Evolutionary conservation across 1,140 invertebrate genomes (phyloP), one percentile per base, ranked within the genome.

Genomic region (Chrysopa pallens): DNA sequence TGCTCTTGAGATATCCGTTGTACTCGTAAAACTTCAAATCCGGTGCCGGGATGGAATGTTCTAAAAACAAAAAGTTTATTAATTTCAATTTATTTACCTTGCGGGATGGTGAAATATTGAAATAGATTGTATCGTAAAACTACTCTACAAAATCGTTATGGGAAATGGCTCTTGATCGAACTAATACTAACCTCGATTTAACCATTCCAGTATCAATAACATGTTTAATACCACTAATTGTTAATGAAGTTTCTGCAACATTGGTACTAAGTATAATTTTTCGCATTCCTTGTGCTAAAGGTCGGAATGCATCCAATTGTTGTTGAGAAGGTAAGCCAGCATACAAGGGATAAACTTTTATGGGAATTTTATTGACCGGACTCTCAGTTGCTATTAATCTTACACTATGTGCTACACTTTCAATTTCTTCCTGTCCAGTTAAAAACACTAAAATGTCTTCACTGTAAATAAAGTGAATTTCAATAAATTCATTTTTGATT

Each of bases 381-480:
- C 72, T 54, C 55, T 70, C 77, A 59, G 80, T 84, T 6, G 74
- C 71, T 43, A 89, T 72, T 52, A 81, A 71, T 50, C 74, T 69
- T 2, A 91, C 83, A 54, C 77, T 79, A 43, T 72, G 64, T 33
- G 77, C 82, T 43, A 89, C 74, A 4, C 80, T 72, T 66, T 98
- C 92, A 50, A 99, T 98, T 74, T 98, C 95, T 61, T 98, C 94
- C 68, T 97, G 91, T 4, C 95, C 95, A 46, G 94, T 98, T 38
- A 98, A 66, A 67, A 99, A 98, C n/a, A 97, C 84, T 29, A 98
- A 66, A 55, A 99, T 85, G 59, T 95, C 90, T 52, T 82, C 70
- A 52, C 78, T 84, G 54, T 46, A 66, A 71, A 52, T 54, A 54
- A 46, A 52, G 50, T 51, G 52, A 31, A 46, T 43, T 37, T 28